Evolutionary conservation across 2,797 vertebrate genomes (phyloP), one percentile per base, ranked within the genome.

Genomic region (Semotilus atromaculatus): DNA sequence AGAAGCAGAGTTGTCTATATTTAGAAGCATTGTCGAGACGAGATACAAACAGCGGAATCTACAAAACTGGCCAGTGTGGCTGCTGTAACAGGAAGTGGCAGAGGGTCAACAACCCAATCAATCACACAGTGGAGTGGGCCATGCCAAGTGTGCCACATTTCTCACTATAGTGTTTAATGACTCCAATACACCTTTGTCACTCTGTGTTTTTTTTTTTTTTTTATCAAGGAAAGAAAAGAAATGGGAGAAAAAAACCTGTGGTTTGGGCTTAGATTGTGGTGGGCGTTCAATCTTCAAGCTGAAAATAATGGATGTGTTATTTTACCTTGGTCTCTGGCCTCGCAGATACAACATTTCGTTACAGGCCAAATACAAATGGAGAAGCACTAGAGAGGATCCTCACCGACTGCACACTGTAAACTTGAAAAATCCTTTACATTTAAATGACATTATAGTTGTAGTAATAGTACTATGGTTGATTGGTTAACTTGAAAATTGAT

Each of bases 21-120:
- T 73, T 81, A 80, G 62, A 53, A 31, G 60, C 40, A 36, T 51
- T 5, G 21, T 14, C 2, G 36, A 40, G 26, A 29, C 2, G 36
- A 40, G 26, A 29, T 19, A 26, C 71, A 10, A 51, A 34, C 67
- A 74, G 38, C 19, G 9, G 29, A 36, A 75, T 34, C 31, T 16
- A 26, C 14, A 73, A 53, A 29, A 51, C 48, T 19, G 29, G n/a
- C 14, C 74, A 9, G 10, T 55, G 66, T 51, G 51, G 26, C 64
- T 70, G 29, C 38, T 70, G 40, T 45, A 36, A 71, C 38, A 26
- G 55, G 67, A 43, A 82, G 36, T 43, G 34, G 53, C 62, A 82
- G 51, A 48, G 72, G 58, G 58, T 79, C 79, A 73, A 87, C 64
- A 87, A 75, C 48, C n/a, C 75, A 87, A 85, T 85, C 80, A 85